These are phyloP conservation scores for Callithrix jacchus DNA, from an alignment of 2,113 vertebrate genomes.

Conservation along the genomic window DNA sequence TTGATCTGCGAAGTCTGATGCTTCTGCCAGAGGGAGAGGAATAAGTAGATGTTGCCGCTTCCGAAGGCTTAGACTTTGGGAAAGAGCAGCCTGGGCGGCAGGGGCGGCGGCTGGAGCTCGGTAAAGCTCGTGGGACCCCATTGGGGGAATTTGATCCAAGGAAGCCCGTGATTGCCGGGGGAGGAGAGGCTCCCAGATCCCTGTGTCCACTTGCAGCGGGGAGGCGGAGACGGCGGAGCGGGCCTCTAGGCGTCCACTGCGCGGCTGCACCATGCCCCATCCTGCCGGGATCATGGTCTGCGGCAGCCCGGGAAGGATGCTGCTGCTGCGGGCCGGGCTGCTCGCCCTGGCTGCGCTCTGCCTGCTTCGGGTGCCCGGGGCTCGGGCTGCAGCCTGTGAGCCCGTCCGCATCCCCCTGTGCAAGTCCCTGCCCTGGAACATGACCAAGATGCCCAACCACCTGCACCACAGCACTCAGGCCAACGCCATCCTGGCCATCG, in stretches of 20 bases:
- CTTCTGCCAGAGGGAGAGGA: slow-evolving; percentile 37
- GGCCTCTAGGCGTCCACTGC: background rate
- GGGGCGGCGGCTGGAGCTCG: slow-evolving; percentile 29
- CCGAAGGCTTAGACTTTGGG: slow-evolving; percentile 24
- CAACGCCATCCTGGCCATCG: slow-evolving; percentile 97
- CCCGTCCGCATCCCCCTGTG: slow-evolving; percentile 96
- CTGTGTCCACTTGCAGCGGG: background rate
- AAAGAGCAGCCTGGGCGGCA: slow-evolving; percentile 26
- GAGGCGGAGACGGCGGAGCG: slow-evolving; percentile 4
- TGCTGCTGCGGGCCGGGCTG: slow-evolving; percentile 30
- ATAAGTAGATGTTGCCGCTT: slow-evolving; percentile 61
- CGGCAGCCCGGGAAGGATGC: background rate
- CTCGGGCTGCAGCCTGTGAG: slow-evolving; percentile 89
- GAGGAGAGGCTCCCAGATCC: slow-evolving; percentile 46
- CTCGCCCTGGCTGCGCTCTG: slow-evolving; percentile 81
- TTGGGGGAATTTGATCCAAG: slow-evolving; percentile 53
- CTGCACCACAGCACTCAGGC: slow-evolving; percentile 99
- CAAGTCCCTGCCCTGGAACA: slow-evolving; percentile 96
- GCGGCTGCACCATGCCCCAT: background rate
- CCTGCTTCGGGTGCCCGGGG: slow-evolving; percentile 78
- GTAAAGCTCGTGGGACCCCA: slow-evolving; percentile 50
- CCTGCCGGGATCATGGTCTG: slow-evolving; percentile 51
- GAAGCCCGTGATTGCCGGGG: slow-evolving; percentile 29
- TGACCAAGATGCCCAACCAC: slow-evolving; percentile 99
- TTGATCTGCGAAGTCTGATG: slow-evolving; percentile 24